phyloP scores from a whole-genome alignment of 2,797 vertebrate species.

The Neomorphus geoffroyi region DNA sequence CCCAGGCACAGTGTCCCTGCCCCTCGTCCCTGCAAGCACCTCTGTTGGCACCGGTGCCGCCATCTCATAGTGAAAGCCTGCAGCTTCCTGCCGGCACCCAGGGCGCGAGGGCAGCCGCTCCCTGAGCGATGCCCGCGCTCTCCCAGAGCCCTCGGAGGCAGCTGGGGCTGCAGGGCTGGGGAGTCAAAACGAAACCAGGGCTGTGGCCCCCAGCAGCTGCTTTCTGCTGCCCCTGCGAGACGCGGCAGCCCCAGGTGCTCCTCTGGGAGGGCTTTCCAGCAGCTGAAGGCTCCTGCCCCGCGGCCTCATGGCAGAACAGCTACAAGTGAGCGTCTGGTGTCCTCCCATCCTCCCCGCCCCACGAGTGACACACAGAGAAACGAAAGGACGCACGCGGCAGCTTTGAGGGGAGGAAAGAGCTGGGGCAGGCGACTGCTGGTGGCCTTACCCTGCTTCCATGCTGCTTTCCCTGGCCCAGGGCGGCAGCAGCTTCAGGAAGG shows the following conservation, averaged over 20 bases:
- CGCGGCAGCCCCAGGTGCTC: fast-evolving
- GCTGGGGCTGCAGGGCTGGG: neutral
- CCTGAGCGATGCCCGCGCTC: neutral
- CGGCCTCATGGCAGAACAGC: fast-evolving
- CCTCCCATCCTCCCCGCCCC: neutral
- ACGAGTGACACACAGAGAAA: neutral
- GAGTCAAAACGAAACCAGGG: neutral
- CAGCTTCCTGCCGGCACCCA: constrained; percentile 38
- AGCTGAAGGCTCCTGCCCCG: neutral
- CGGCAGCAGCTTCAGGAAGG: neutral
- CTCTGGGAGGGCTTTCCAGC: neutral
- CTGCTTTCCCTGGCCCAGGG: neutral
- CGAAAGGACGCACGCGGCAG: neutral
- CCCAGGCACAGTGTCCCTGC: neutral
- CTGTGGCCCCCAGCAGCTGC: fast-evolving
- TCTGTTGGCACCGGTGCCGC: neutral
- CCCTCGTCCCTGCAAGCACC: neutral
- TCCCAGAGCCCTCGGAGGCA: neutral
- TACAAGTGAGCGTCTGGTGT: neutral
- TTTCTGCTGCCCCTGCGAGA: neutral
- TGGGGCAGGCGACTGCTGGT: neutral
- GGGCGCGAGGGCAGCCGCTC: neutral
- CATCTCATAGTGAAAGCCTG: neutral
- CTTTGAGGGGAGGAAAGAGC: neutral
- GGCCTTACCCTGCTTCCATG: constrained; percentile 61